phyloP scores from a whole-genome alignment of 2,113 vertebrate species.

The Sterrhoptilus dennistouni region DNA sequence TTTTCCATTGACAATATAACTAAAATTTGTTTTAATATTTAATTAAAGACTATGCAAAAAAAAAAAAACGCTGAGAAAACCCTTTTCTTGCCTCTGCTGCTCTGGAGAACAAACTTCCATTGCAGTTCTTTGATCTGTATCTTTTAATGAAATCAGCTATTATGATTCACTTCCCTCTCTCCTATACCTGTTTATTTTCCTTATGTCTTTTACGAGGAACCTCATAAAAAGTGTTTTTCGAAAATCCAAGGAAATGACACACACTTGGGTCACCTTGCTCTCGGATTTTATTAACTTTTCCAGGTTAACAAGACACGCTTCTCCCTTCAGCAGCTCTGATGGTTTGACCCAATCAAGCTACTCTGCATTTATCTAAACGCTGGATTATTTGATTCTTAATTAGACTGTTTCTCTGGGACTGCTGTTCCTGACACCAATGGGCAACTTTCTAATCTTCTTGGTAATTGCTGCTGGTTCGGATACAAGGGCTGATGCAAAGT shows the following conservation, averaged over 20 bases:
- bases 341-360: background rate
- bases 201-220: background rate
- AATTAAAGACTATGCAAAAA: background rate
- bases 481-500: background rate
- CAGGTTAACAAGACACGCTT: background rate
- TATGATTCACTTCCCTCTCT: background rate
- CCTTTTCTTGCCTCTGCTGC: background rate
- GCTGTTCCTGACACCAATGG: background rate
- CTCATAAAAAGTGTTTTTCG: background rate
- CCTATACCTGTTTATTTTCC: background rate
- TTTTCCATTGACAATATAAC: background rate
- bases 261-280: slow-evolving; percentile 1
- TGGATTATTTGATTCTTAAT: slow-evolving; percentile 39
- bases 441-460: background rate
- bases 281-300: background rate
- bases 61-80: background rate
- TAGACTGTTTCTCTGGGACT: slow-evolving; percentile 36
- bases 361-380: background rate
- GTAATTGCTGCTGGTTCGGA: background rate
- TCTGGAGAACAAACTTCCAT: background rate
- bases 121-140: background rate
- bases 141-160: background rate
- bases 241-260: background rate
- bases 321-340: background rate
- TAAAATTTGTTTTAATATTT: background rate